A percentile compares a stretch with the other conserved stretches of the same genome.
These are phyloP conservation scores for Pampus argenteus DNA, from an alignment of 2,797 vertebrate species.

Conservation along the genomic window DNA sequence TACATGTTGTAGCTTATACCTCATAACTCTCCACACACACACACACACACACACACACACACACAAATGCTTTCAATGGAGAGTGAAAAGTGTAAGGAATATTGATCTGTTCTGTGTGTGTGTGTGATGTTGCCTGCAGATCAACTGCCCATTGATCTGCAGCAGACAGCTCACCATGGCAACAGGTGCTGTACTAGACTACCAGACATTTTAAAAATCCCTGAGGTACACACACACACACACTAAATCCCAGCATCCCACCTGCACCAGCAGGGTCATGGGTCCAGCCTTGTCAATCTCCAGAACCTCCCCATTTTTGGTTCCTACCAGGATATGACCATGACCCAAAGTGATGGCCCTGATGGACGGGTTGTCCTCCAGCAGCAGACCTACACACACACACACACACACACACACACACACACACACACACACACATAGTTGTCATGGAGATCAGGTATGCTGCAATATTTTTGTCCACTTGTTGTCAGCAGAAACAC, in stretches of 20 bases:
- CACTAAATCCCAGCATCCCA: constrained; percentile 3
- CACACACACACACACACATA: constrained; percentile 15
- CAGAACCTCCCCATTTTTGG: constrained; percentile 96
- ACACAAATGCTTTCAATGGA: neutral
- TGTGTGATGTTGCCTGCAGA: neutral
- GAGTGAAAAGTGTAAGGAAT: neutral
- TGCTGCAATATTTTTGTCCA: neutral
- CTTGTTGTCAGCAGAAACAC: no score
- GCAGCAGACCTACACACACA: constrained; percentile 86
- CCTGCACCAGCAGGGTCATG: constrained; percentile 90
- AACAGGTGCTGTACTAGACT: constrained; percentile 40
- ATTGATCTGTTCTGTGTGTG: neutral
- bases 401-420: constrained; percentile 20
- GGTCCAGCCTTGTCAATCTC: constrained; percentile 97
- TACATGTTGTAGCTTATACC: no score
- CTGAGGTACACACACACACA: constrained; percentile 61
- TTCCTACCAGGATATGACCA: constrained; percentile 96
- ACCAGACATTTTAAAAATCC: constrained; percentile 39
- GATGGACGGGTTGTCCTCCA: constrained; percentile 97
- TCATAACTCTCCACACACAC: neutral
- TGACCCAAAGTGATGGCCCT: constrained; percentile 96
- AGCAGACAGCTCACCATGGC: constrained; percentile 55
- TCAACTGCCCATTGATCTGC: constrained; percentile 26
- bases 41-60: constrained; percentile 4
- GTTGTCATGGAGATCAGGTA: neutral